Conservation (phyloP, 2,113 vertebrate species). For the Salvelinus sp. region DNA sequence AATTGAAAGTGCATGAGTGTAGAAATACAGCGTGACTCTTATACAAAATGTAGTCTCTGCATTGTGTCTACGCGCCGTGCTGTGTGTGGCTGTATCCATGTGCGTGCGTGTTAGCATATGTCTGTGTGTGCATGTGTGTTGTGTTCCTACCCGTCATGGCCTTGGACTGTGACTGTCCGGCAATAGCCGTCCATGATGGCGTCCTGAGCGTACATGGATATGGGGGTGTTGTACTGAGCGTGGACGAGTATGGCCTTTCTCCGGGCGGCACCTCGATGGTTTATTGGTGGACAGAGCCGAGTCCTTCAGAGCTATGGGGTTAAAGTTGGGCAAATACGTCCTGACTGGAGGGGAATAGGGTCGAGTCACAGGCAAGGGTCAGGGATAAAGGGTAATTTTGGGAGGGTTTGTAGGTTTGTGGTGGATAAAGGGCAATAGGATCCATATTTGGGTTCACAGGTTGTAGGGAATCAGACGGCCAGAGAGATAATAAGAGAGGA, state of each 20-base stretch:
- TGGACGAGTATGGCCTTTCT: slow-evolving; percentile 98
- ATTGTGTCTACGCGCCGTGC: too few relatives aligned
- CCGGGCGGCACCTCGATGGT: slow-evolving; percentile 98
- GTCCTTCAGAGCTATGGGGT: slow-evolving; percentile 94
- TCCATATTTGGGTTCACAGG: slow-evolving; percentile 34
- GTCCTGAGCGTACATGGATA: slow-evolving; percentile 99
- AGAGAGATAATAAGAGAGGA: slow-evolving; percentile 7
- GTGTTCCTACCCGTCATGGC: slow-evolving; percentile 87
- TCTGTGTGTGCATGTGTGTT: too few relatives aligned
- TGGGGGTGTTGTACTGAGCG: slow-evolving; percentile 99
- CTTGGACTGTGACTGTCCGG: slow-evolving; percentile 96
- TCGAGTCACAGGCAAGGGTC: slow-evolving; percentile 20
- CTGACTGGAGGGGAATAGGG: slow-evolving; percentile 70
- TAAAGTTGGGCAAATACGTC: slow-evolving; percentile 94
- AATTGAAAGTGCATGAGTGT: too few relatives aligned
- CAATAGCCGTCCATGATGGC: slow-evolving; percentile 99
- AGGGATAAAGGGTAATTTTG: neutral
- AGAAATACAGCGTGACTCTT: too few relatives aligned
- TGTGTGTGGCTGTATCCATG: too few relatives aligned
- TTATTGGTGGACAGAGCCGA: slow-evolving; percentile 98
- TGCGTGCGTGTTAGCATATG: too few relatives aligned
- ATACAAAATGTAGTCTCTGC: neutral
- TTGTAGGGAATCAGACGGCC: neutral
- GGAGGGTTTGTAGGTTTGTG: too few relatives aligned
- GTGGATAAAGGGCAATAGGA: slow-evolving; percentile 11